Evolutionary conservation across 2,113 vertebrate species (phyloP), one percentile per base, ranked within the genome.

Genomic region (Morone saxatilis): DNA sequence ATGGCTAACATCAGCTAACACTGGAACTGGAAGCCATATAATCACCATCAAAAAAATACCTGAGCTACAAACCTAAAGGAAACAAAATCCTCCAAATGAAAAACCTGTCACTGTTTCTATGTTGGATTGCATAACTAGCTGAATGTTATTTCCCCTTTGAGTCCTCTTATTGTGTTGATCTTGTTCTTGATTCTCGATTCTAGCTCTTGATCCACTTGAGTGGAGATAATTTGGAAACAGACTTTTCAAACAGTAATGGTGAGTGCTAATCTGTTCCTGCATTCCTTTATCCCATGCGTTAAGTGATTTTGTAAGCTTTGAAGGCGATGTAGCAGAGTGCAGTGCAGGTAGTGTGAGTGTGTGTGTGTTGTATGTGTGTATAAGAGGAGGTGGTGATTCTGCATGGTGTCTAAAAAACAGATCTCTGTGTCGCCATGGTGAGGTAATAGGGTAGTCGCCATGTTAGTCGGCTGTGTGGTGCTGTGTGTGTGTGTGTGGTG

Each of bases 401-500:
- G 17, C 47, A 57, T 67, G 57, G 59, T 72, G 25, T 88, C 72
- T 71, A 40, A 83, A 74, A 40, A 83, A 74, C 74, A 90, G 78
- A 86, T 80, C 68, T 14, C 16, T 36, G 51, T 54, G 87, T 89
- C 65, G 17, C 80, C 88, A 85, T 80, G 78, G 63, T 67, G 78
- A 84, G 71, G 59, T 76, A 78, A 83, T 73, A 54, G 79, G 76
- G 68, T 67, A 82, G 74, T 51, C 36, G 40, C 68, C 69, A 25
- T 56, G 10, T 36, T 36, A 84, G 70, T 63, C 41, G n/a, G 2
- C 48, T 71, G 67, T 54, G 54, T n/a, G n/a, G n/a, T 41, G 43
- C 20, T 73, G 53, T 76, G 41, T 41, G 41, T 41, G 41, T 41
- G 47, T 61, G 67, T 59, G 63, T 19, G 22, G 41, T 41, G 41